Evolutionary conservation across 2,888 invertebrate genomes (phyloP).

Genomic region (Bugula neritina): DNA sequence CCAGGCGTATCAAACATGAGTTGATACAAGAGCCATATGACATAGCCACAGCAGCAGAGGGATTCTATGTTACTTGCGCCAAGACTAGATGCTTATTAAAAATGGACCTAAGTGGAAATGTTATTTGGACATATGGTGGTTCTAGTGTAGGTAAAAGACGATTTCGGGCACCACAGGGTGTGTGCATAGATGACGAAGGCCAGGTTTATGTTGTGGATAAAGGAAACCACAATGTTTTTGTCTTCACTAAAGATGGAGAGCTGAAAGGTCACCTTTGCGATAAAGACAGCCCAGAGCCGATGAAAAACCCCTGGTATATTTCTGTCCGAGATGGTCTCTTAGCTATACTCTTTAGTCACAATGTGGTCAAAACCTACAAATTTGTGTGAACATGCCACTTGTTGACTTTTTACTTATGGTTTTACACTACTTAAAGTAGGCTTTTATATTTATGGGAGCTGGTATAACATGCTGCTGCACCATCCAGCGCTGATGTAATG

Average conservation of each 20-base stretch:
- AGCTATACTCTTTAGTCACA: slow-evolving; percentile 21
- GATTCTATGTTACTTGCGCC: slow-evolving; percentile 4
- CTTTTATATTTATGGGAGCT: too few species aligned
- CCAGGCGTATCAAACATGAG: neutral
- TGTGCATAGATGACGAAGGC: neutral
- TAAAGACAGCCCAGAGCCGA: neutral
- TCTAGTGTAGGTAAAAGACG: neutral
- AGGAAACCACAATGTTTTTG: neutral
- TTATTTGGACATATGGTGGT: neutral
- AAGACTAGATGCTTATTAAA: neutral
- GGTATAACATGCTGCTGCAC: too few species aligned
- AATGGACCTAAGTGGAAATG: slow-evolving; percentile 11
- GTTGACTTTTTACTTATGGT: too few species aligned
- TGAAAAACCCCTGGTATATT: neutral
- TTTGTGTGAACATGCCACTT: neutral
- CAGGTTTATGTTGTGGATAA: slow-evolving; percentile 11
- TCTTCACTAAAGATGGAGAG: slow-evolving; percentile 6
- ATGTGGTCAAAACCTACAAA: slow-evolving; percentile 1
- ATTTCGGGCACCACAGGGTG: neutral
- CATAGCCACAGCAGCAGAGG: neutral
- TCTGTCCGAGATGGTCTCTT: neutral
- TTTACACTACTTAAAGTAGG: too few species aligned
- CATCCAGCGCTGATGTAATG: too few species aligned
- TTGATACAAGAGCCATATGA: slow-evolving; percentile 16
- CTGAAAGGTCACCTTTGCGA: neutral